These are phyloP conservation scores for Sakesphorus luctuosus DNA, from an alignment of 2,113 vertebrate species.

Conservation along the genomic window DNA sequence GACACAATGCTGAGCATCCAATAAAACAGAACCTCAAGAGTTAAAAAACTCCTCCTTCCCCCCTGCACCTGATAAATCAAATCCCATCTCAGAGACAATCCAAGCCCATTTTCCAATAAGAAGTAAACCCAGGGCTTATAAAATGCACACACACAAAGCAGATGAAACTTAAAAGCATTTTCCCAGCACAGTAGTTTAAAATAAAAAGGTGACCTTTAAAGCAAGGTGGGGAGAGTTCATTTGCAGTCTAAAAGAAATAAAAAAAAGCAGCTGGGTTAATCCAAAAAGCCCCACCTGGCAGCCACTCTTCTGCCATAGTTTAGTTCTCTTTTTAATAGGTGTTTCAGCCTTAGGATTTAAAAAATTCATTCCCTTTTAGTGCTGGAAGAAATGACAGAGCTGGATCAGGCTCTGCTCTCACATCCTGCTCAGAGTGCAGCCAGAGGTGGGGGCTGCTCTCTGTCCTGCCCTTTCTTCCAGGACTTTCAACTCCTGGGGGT, in stretches of 20 bases:
- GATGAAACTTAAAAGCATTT: conserved; percentile 26
- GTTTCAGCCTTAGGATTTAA: background rate
- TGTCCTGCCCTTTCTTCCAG: background rate
- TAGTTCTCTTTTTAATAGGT: background rate
- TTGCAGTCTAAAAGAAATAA: background rate
- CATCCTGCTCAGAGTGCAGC: background rate
- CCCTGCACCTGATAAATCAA: background rate
- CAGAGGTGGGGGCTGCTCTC: background rate
- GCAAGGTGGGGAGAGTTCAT: conserved; percentile 15
- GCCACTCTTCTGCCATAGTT: background rate
- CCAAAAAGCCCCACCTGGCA: background rate
- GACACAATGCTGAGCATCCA: background rate
- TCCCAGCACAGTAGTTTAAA: background rate
- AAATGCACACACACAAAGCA: conserved; percentile 35
- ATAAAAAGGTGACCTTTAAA: conserved; percentile 20
- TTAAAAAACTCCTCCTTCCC: background rate
- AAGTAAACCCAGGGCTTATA: conserved; percentile 35
- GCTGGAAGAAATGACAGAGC: background rate
- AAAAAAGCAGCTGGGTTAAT: background rate
- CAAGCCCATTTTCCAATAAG: conserved; percentile 30
- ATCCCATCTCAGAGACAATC: background rate
- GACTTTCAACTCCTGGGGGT: background rate
- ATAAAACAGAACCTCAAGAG: background rate
- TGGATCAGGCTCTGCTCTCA: background rate
- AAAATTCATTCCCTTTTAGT: background rate